Evolutionary conservation across 2,113 vertebrate species (phyloP).

Genomic region (Motacilla tschutschensis): DNA sequence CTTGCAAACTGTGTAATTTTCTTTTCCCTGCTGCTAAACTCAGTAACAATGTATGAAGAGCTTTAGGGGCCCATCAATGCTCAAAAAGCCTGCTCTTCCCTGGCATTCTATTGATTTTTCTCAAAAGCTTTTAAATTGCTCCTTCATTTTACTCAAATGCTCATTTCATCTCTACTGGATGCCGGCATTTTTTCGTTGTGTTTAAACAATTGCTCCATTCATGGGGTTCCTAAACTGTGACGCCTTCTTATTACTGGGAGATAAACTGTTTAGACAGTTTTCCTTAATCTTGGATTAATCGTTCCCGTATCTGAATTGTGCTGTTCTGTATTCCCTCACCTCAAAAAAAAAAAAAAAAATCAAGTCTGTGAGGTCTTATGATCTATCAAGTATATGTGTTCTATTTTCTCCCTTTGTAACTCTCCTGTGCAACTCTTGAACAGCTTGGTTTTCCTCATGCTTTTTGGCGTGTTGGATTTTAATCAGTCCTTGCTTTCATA

Average conservation of each 20-base stretch:
- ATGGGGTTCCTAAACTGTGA: slow-evolving; percentile 77
- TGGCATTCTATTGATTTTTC: slow-evolving; percentile 85
- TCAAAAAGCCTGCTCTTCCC: slow-evolving; percentile 72
- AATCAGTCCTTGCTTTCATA: neutral
- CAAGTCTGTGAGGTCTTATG: neutral
- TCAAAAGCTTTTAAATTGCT: slow-evolving; percentile 85
- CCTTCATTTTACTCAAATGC: slow-evolving; percentile 82
- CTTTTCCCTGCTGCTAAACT: slow-evolving; percentile 76
- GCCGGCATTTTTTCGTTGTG: slow-evolving; percentile 70
- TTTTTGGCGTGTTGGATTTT: slow-evolving; percentile 23
- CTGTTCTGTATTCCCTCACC: slow-evolving; percentile 65
- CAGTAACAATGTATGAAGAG: slow-evolving; percentile 76
- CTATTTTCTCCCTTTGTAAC: neutral
- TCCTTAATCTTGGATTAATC: slow-evolving; percentile 82
- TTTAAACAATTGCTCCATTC: slow-evolving; percentile 84
- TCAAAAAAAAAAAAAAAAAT: neutral
- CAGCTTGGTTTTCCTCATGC: neutral
- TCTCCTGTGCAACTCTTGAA: neutral
- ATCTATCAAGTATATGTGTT: slow-evolving; percentile 32
- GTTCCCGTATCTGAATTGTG: slow-evolving; percentile 66
- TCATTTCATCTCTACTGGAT: slow-evolving; percentile 78
- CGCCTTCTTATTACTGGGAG: slow-evolving; percentile 80
- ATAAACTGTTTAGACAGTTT: slow-evolving; percentile 83
- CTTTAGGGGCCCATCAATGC: slow-evolving; percentile 73
- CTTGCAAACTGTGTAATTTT: slow-evolving; percentile 76